phyloP scores from a whole-genome alignment of 1,140 invertebrate species.

The Ectropis grisescens region DNA sequence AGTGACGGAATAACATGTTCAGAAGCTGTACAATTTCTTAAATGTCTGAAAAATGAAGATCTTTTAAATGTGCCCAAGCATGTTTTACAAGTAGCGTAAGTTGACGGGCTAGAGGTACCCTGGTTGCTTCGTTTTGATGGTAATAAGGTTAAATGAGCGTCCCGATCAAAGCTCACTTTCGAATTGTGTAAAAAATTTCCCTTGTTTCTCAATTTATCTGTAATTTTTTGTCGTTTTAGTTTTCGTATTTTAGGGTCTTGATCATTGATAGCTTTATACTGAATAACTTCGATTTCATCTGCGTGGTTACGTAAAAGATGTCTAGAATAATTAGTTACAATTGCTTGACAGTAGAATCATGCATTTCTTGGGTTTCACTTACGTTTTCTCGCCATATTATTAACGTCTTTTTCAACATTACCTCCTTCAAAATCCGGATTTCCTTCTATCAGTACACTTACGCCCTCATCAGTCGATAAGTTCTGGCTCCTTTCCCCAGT shows the following conservation, averaged over 20 bases:
- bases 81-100: constrained; percentile 4
- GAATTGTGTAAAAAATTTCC: constrained; percentile 6
- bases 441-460: neutral
- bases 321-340: constrained; percentile 4
- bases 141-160: constrained; percentile 1
- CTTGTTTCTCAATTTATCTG: constrained; percentile 4
- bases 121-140: neutral
- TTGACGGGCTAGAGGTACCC: constrained; percentile 3
- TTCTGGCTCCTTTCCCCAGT: neutral
- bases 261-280: constrained; percentile 2
- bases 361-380: neutral
- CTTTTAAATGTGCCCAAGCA: constrained; percentile 4
- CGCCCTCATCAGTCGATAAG: neutral
- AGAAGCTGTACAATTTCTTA: constrained; percentile 1
- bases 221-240: constrained; percentile 3
- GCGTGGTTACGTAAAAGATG: constrained; percentile 3
- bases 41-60: constrained; percentile 3
- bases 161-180: constrained; percentile 1
- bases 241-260: constrained; percentile 4
- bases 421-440: neutral
- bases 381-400: neutral
- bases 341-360: neutral
- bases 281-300: constrained; percentile 4
- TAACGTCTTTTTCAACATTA: neutral
- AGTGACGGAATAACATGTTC: constrained; percentile 1